Evolutionary conservation across 1,140 invertebrate genomes (phyloP), one percentile per base, ranked within the genome.

Genomic region (Euwallacea fornicatus): DNA sequence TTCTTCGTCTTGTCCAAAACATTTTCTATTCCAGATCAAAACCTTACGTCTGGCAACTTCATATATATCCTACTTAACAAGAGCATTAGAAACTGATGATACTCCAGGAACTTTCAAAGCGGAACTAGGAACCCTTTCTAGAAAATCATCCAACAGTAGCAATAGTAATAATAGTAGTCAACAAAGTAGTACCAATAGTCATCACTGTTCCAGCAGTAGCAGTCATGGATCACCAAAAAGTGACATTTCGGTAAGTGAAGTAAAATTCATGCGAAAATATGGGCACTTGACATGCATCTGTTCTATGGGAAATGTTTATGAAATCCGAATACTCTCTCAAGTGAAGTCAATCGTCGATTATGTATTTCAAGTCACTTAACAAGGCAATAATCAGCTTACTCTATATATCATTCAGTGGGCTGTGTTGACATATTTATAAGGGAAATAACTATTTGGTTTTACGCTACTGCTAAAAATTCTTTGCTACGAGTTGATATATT

Each of bases 11-110:
- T 33, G 21, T 33, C 42, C 46, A 63, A 63, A 63, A 47, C 7
- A 11, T 47, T 47, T 13, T 42, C 42, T 72, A 9, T 79, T 77
- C 41, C 80, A 95, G 85, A 95, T 98, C 73, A 97, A 98, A 82
- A 96, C 95, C 0, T 84, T 98, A 42, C 87, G 94, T 56, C 82
- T 97, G 73, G 95, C 95, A 0, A 94, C 94, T 0, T 93, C 92
- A 0, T 98, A 98, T 81, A 97, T 97, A 72, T 91, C 91, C 7
- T 96, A 97, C 78, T 84, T 98, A 53, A 91, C 93, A 81, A 90
- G 90, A 50, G 89, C 92, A 0, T 81, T 93, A 72, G 91, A 93
- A 78, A 90, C 89, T 63, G 89, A 91, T 76, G 89, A 90, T 58
- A 89, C 90, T 2, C 88, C 88, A 7, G 87, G 87, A 16, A 90